Conservation (phyloP, 2,113 vertebrate genomes). For the Heterotilapia buettikoferi region DNA sequence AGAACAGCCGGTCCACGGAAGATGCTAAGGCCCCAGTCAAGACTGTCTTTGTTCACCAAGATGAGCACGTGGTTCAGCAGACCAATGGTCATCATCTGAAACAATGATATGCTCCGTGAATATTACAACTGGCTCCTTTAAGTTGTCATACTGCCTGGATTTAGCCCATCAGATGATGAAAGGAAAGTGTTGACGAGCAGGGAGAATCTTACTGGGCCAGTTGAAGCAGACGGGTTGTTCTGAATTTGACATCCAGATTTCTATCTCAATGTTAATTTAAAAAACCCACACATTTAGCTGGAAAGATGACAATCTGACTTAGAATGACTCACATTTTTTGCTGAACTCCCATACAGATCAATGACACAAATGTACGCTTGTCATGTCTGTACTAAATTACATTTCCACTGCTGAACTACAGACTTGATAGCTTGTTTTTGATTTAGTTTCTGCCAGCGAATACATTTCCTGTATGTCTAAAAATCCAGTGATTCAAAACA, state of each 20-base stretch:
- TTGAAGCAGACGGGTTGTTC: neutral
- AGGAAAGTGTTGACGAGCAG: neutral
- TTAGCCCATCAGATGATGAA: constrained; percentile 32
- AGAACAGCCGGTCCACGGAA: constrained; percentile 35
- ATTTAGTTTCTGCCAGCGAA: neutral
- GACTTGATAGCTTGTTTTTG: neutral
- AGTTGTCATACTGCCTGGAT: constrained; percentile 2
- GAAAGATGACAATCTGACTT: neutral
- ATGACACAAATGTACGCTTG: neutral
- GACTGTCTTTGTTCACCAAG: constrained; percentile 48
- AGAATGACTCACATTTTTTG: neutral
- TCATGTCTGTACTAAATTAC: neutral
- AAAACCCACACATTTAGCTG: neutral
- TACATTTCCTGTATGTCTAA: neutral
- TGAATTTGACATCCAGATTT: constrained; percentile 24
- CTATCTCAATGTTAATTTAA: neutral
- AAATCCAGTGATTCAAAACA: neutral
- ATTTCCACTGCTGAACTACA: neutral
- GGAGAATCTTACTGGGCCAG: neutral
- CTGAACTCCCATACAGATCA: neutral
- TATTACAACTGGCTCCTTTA: neutral
- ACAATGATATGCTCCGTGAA: constrained; percentile 7
- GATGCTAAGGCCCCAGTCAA: constrained; percentile 56
- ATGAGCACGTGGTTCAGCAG: constrained; percentile 9
- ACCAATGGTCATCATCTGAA: constrained; percentile 3